Conservation (phyloP, 2,797 vertebrate species). For the Paedocypris micromegethes region DNA sequence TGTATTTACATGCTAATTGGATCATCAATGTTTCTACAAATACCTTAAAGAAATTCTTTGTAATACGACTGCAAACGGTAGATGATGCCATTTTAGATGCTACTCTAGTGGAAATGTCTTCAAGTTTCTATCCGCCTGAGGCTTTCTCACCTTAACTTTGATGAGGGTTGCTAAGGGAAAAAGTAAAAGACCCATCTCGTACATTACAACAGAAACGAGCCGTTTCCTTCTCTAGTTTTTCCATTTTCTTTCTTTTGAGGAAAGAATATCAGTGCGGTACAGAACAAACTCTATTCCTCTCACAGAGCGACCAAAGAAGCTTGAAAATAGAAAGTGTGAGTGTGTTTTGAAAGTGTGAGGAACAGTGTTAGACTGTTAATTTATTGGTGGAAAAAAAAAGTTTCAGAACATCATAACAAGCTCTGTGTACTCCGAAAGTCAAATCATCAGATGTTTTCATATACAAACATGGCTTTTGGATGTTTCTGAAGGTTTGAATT, state of each 20-base stretch:
- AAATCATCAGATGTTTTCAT: slow-evolving; percentile 3
- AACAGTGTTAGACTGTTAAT: slow-evolving; percentile 28
- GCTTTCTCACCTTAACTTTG: neutral
- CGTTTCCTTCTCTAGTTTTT: slow-evolving; percentile 4
- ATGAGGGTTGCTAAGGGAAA: neutral
- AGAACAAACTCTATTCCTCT: slow-evolving; percentile 7
- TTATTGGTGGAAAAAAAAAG: neutral
- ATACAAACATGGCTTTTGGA: neutral
- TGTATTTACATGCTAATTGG: too few species aligned
- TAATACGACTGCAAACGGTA: neutral
- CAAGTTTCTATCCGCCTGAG: neutral
- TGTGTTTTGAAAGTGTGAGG: slow-evolving; percentile 20
- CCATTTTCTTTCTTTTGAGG: neutral
- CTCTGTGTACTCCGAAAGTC: neutral
- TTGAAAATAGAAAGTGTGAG: slow-evolving; percentile 25
- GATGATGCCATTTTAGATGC: too few species aligned
- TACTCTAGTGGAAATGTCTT: neutral
- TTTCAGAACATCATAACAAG: neutral
- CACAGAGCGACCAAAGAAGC: slow-evolving; percentile 4
- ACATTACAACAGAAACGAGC: slow-evolving; percentile 1
- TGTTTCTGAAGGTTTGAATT: slow-evolving; percentile 6
- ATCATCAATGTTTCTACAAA: too few species aligned
- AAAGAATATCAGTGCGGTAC: neutral
- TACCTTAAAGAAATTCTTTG: neutral
- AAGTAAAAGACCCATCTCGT: slow-evolving; percentile 8